phyloP scores from a whole-genome alignment of 2,888 invertebrate genomes.

The Phengaris arion region DNA sequence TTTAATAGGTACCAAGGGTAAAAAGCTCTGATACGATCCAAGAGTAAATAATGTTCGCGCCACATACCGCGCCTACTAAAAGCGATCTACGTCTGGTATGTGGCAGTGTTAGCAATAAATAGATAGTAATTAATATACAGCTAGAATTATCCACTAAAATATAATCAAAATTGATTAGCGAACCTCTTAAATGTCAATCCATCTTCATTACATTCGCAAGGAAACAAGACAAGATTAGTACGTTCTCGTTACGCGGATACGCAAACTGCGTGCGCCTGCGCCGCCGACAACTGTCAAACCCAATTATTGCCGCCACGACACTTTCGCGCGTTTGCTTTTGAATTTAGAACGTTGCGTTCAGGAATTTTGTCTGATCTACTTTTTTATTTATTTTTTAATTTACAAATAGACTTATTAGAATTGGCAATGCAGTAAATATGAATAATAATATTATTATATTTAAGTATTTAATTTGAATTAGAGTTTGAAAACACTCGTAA shows the following conservation, averaged over 20 bases:
- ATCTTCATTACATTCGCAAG: constrained; percentile 52
- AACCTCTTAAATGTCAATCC: constrained; percentile 55
- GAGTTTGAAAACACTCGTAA: too few species aligned
- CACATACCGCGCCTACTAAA: not conserved
- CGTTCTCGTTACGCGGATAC: constrained; percentile 63
- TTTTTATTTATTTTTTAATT: constrained; percentile 29
- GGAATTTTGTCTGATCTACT: constrained; percentile 35
- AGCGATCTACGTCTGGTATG: not conserved
- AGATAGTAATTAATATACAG: constrained; percentile 31
- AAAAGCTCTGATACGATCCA: not conserved
- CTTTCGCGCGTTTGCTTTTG: constrained; percentile 69
- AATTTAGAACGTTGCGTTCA: constrained; percentile 58
- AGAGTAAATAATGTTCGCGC: not conserved
- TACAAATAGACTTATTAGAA: not conserved
- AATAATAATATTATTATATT: not conserved
- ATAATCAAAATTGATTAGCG: constrained; percentile 49
- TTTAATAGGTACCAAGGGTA: not conserved
- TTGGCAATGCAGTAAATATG: not conserved
- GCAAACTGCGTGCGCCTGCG: constrained; percentile 58
- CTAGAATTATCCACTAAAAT: constrained; percentile 27
- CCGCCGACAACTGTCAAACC: constrained; percentile 69
- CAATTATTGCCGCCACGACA: constrained; percentile 74
- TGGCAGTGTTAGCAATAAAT: constrained; percentile 4
- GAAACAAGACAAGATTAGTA: constrained; percentile 59
- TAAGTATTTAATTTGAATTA: too few species aligned